These are phyloP conservation scores for Hippocampus comes DNA, from an alignment of 2,113 vertebrate genomes.

Conservation along the genomic window DNA sequence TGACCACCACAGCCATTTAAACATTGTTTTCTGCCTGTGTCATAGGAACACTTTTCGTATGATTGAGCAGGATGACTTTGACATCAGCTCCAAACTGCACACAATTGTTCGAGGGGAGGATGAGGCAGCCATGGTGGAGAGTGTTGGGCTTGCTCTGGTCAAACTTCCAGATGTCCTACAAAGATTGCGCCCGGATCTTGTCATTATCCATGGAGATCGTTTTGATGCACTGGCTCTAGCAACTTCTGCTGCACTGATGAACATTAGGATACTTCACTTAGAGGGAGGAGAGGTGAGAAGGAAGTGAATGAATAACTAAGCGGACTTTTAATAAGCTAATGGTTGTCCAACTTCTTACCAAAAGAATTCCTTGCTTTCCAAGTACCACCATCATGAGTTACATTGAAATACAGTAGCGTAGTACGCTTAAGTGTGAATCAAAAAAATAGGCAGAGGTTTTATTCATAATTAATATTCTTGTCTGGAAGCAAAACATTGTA, in stretches of 20 bases:
- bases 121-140: slow-evolving; percentile 97
- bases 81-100: slow-evolving; percentile 90
- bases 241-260: slow-evolving; percentile 95
- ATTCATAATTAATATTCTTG: no score
- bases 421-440: no score
- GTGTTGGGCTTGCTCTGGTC: slow-evolving; percentile 90
- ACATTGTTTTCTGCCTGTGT: not conserved
- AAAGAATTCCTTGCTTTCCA: no score
- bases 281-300: slow-evolving; percentile 90
- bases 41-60: slow-evolving; percentile 93
- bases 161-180: slow-evolving; percentile 95
- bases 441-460: no score
- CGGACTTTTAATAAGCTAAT: not conserved
- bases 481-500: no score
- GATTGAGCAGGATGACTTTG: slow-evolving; percentile 98
- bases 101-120: slow-evolving; percentile 97
- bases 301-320: not conserved
- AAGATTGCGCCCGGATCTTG: slow-evolving; percentile 86
- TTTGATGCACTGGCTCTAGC: slow-evolving; percentile 93
- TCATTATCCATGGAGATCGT: slow-evolving; percentile 92
- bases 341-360: no score
- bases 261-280: slow-evolving; percentile 94
- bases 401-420: no score
- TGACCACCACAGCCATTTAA: not conserved
- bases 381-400: no score